Evolutionary conservation across 53 echinoderm and acorn worm species (phyloP).

Genomic region (Paracentrotus lividus): DNA sequence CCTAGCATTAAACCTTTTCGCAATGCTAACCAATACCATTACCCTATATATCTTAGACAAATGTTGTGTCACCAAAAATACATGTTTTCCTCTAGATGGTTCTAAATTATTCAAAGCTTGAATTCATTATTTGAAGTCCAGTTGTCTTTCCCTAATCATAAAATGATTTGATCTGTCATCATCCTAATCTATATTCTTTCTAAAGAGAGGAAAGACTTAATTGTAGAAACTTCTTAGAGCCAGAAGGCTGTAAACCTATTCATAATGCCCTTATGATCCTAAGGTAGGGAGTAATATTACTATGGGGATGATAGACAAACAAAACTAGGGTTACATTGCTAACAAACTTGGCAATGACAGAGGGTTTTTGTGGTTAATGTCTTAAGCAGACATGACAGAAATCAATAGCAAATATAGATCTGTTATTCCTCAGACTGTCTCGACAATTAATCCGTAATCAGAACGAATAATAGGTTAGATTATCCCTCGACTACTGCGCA

Average conservation of each 20-base stretch:
- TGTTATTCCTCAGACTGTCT: neutral
- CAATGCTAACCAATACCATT: too few species aligned
- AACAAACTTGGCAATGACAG: neutral
- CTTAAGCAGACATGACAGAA: neutral
- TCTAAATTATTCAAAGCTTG: too few species aligned
- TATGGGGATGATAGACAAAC: neutral
- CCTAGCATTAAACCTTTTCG: too few species aligned
- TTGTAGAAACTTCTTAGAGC: too few species aligned
- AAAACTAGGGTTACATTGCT: neutral
- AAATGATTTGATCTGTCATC: neutral
- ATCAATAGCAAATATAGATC: conserved; percentile 25
- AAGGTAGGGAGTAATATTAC: neutral
- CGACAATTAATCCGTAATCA: neutral
- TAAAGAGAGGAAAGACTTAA: neutral
- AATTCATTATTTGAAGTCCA: neutral
- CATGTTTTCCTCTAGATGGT: too few species aligned
- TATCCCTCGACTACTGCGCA: neutral
- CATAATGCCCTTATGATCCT: too few species aligned
- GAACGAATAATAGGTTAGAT: neutral
- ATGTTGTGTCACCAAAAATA: too few species aligned
- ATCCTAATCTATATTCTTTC: neutral
- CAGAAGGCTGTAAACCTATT: too few species aligned
- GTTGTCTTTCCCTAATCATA: neutral
- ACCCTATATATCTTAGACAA: too few species aligned
- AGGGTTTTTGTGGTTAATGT: conserved; percentile 1